phyloP scores from a whole-genome alignment of 2,888 invertebrate genomes.

The Quadroppia sp. region DNA sequence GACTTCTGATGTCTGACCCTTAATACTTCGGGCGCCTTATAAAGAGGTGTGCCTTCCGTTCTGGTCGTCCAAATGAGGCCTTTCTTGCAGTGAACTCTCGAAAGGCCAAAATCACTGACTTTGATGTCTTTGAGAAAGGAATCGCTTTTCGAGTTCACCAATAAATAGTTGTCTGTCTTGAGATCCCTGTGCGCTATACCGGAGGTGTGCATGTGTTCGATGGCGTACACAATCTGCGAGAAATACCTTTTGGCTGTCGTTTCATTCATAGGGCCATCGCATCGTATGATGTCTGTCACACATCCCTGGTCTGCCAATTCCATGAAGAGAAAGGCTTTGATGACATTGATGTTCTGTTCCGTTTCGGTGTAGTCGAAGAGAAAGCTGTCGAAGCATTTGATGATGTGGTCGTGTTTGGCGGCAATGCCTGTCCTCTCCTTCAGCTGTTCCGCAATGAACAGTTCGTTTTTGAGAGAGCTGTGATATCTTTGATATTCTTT shows the following conservation, averaged over 20 bases:
- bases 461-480: neutral
- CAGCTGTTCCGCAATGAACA: neutral
- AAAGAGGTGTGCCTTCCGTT: neutral
- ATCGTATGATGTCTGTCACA: neutral
- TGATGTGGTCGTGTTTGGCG: constrained; percentile 6
- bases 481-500: neutral
- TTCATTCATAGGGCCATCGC: neutral
- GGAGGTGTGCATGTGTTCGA: neutral
- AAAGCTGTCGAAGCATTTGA: neutral
- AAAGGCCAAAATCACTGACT: neutral
- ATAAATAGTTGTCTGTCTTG: neutral
- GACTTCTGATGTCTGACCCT: too few relatives aligned
- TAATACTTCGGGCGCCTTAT: constrained; percentile 1
- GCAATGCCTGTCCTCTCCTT: neutral
- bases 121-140: neutral
- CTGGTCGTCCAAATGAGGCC: neutral
- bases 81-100: neutral
- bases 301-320: neutral
- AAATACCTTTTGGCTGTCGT: neutral
- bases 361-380: neutral
- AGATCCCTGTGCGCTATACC: constrained; percentile 15
- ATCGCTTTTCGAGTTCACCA: neutral
- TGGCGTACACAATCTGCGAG: neutral
- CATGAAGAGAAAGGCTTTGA: constrained; percentile 1
- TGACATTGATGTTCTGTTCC: neutral